Conservation (phyloP, 2,888 invertebrate genomes). For the Dendrolimus pini region DNA sequence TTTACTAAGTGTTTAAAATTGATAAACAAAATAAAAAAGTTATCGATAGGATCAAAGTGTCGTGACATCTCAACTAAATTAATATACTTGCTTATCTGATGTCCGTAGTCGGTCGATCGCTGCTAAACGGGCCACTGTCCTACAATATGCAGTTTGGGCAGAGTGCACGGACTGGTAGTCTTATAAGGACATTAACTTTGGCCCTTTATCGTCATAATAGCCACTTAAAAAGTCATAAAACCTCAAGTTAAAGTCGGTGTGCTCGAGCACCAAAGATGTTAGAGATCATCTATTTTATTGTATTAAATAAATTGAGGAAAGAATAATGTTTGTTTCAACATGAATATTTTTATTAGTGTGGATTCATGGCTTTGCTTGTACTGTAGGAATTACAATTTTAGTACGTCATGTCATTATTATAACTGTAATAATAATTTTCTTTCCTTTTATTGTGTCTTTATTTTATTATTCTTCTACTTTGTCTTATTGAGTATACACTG, state of each 20-base stretch:
- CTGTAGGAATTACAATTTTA: too few relatives aligned
- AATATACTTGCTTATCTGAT: not conserved
- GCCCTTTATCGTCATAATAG: slow-evolving; percentile 52
- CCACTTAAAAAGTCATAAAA: slow-evolving; percentile 70
- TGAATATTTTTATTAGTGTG: not conserved
- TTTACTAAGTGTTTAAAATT: too few relatives aligned
- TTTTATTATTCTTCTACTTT: too few relatives aligned
- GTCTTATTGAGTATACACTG: too few relatives aligned
- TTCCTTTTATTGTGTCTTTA: too few relatives aligned
- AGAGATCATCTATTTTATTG: slow-evolving; percentile 12
- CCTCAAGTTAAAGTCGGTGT: slow-evolving; percentile 41
- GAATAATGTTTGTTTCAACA: not conserved
- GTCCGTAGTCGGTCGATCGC: not conserved
- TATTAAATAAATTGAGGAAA: not conserved
- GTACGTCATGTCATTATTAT: too few relatives aligned
- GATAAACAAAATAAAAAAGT: too few relatives aligned
- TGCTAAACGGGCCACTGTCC: not conserved
- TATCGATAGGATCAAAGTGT: not conserved
- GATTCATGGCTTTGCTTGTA: too few relatives aligned
- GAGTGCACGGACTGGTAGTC: slow-evolving; percentile 22
- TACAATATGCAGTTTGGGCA: not conserved
- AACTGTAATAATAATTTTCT: too few relatives aligned
- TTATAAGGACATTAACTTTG: slow-evolving; percentile 56
- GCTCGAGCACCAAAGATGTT: slow-evolving; percentile 28
- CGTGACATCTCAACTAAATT: not conserved